Conservation (phyloP, 2,113 vertebrate species). For the Clupea harengus region DNA sequence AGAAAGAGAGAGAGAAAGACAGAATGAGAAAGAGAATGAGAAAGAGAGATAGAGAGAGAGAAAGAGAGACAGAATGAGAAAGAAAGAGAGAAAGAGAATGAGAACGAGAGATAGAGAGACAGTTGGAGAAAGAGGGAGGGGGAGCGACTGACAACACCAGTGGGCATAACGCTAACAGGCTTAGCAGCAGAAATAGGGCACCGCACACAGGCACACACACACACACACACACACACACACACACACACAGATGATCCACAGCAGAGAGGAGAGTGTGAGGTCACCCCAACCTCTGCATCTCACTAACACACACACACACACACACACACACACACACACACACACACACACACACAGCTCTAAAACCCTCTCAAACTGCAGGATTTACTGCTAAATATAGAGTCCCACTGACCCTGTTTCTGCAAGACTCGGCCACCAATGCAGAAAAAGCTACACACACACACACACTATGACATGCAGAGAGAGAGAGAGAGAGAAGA, state of each 20-base stretch:
- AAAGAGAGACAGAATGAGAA: background rate
- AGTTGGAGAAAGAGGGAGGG: background rate
- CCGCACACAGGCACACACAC: constrained; percentile 12
- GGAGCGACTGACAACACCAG: background rate
- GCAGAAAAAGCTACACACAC: constrained; percentile 17
- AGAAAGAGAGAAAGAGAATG: background rate
- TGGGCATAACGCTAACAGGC: constrained; percentile 54
- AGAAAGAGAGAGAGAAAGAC: background rate
- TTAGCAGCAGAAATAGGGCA: constrained; percentile 64
- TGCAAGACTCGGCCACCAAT: constrained; percentile 15
- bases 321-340: background rate
- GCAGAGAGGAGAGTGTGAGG: background rate
- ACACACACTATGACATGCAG: background rate
- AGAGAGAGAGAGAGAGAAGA: too few relatives aligned
- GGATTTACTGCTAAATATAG: constrained; percentile 58
- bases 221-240: background rate
- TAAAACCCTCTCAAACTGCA: background rate
- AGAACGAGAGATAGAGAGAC: background rate
- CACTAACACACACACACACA: background rate
- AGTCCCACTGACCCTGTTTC: constrained; percentile 58
- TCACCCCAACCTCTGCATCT: background rate
- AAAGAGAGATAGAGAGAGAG: background rate
- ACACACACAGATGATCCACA: background rate
- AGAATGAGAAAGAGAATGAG: too few relatives aligned
- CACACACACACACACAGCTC: background rate